Percentiles rank a stretch among this genome's conserved stretches.
Evolutionary conservation across 2,113 vertebrate species (phyloP).

Genomic region (Rallus limicola): DNA sequence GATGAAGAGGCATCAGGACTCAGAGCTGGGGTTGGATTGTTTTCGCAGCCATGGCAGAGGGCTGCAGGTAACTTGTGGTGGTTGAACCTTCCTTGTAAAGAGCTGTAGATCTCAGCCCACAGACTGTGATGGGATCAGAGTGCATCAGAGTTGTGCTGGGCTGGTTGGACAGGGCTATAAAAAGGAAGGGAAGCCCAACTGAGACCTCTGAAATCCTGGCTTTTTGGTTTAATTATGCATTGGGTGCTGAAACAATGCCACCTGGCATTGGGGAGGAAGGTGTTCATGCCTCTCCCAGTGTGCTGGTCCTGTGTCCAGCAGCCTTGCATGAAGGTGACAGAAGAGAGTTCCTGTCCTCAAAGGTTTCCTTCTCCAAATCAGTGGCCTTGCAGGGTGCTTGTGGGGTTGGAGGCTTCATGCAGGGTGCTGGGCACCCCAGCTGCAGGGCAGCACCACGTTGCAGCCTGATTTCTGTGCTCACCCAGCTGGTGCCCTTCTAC

Average conservation of each 20-base stretch:
- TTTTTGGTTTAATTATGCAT: background rate
- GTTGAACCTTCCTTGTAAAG: background rate
- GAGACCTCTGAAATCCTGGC: background rate
- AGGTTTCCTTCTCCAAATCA: background rate
- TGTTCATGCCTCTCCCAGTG: background rate
- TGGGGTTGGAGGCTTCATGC: background rate
- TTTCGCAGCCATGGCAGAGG: background rate
- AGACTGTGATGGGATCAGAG: background rate
- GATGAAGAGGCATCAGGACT: background rate
- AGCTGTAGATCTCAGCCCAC: background rate
- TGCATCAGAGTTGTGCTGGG: background rate
- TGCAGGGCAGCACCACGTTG: background rate
- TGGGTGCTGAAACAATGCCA: background rate
- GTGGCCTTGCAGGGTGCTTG: background rate
- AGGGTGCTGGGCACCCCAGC: background rate
- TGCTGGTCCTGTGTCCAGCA: background rate
- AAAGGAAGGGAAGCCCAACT: background rate
- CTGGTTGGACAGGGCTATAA: background rate
- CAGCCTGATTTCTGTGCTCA: background rate
- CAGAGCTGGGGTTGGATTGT: background rate
- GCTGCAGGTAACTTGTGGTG: background rate
- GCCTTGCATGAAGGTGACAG: background rate
- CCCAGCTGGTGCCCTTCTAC: accelerated
- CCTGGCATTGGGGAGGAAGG: background rate
- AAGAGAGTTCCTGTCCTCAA: background rate